These are phyloP conservation scores for Rachycentron canadum DNA, from an alignment of 2,797 vertebrate species.

Conservation along the genomic window DNA sequence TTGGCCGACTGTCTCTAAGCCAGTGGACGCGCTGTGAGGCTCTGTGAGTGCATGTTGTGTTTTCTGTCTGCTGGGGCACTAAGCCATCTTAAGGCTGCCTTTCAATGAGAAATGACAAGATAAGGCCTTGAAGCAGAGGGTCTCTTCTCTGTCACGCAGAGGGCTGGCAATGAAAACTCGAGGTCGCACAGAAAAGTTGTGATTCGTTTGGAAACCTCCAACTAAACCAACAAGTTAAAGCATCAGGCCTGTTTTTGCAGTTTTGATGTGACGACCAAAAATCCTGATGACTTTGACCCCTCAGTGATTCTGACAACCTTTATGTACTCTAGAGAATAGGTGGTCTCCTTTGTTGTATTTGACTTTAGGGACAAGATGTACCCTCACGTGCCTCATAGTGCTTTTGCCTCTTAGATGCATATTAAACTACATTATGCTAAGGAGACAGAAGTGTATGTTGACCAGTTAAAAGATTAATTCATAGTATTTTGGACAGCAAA, in stretches of 20 bases:
- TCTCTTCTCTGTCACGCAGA: slow-evolving; percentile 52
- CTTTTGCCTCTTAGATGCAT: not conserved
- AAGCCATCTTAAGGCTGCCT: slow-evolving; percentile 70
- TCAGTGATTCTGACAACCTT: not conserved
- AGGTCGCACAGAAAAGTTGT: not conserved
- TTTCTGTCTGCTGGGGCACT: slow-evolving; percentile 64
- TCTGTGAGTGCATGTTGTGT: slow-evolving; percentile 56
- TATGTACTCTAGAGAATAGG: slow-evolving; percentile 2
- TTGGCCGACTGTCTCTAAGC: slow-evolving; percentile 71
- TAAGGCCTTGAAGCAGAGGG: slow-evolving; percentile 74
- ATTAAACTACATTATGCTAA: not conserved
- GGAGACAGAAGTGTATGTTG: not conserved
- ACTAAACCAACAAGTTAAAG: slow-evolving; percentile 13
- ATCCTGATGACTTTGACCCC: slow-evolving; percentile 1
- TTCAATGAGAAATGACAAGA: slow-evolving; percentile 84
- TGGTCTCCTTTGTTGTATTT: not conserved
- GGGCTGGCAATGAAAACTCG: slow-evolving; percentile 3
- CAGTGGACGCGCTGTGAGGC: slow-evolving; percentile 59
- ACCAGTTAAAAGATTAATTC: not conserved
- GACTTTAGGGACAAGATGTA: not conserved
- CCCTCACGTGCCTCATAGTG: not conserved
- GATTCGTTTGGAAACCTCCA: slow-evolving; percentile 17
- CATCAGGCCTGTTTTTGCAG: slow-evolving; percentile 3
- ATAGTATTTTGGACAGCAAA: not conserved
- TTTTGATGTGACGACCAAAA: not conserved